phyloP scores from a whole-genome alignment of 2,113 vertebrate genomes.

The Ariopsis seemanni region DNA sequence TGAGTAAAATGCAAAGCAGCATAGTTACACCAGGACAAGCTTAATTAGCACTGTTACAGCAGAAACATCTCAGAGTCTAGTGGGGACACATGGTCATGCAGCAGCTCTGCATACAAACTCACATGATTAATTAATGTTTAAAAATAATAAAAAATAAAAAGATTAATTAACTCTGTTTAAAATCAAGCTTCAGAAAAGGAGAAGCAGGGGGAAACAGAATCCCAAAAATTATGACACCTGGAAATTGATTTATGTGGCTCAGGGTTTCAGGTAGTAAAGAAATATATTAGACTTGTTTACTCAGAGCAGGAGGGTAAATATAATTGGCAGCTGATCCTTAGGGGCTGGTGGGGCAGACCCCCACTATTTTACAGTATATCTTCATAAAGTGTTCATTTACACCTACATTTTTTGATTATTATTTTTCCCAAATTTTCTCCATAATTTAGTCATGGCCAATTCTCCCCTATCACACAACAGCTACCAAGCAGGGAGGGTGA shows the following conservation, averaged over 20 bases:
- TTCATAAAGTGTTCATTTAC: not conserved
- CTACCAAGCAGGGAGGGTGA: too few relatives aligned
- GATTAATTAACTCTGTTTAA: constrained; percentile 55
- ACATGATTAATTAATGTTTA: constrained; percentile 60
- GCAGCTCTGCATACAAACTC: constrained; percentile 45
- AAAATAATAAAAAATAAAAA: constrained; percentile 31
- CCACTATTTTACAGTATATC: not conserved
- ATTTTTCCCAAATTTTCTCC: too few relatives aligned
- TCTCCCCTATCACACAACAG: too few relatives aligned
- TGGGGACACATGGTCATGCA: constrained; percentile 52
- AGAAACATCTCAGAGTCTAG: constrained; percentile 34
- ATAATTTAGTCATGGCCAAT: too few relatives aligned
- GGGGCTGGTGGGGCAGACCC: not conserved
- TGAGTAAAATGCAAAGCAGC: constrained; percentile 55
- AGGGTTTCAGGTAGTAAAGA: constrained; percentile 46
- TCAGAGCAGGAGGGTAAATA: constrained; percentile 50
- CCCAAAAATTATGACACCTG: constrained; percentile 41
- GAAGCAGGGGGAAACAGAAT: constrained; percentile 53
- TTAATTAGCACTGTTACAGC: constrained; percentile 66
- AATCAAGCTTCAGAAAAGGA: constrained; percentile 8
- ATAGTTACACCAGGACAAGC: constrained; percentile 58
- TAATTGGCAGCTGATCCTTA: constrained; percentile 40
- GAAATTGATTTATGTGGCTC: constrained; percentile 55
- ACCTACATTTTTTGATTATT: not conserved
- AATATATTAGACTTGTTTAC: constrained; percentile 57